Evolutionary conservation across 2,113 vertebrate species (phyloP).

Genomic region (Rostratula benghalensis): DNA sequence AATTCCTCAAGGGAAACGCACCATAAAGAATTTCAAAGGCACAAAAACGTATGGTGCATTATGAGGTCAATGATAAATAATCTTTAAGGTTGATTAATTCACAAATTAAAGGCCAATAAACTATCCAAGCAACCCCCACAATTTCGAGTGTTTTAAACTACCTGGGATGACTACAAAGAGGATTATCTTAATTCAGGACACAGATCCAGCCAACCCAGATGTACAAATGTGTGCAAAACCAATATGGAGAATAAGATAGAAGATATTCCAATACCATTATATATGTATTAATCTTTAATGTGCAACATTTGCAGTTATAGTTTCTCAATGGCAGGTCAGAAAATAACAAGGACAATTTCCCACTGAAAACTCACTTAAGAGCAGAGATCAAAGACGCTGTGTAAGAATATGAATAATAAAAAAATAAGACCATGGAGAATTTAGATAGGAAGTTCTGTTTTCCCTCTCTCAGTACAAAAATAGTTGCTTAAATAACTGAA

Average conservation of each 20-base stretch:
- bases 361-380: not conserved
- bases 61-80: not conserved
- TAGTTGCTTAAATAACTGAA: not conserved
- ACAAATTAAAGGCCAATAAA: not conserved
- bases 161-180: not conserved
- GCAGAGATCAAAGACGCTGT: not conserved
- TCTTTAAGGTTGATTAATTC: not conserved
- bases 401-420: not conserved
- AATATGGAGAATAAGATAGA: not conserved
- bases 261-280: not conserved
- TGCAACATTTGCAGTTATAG: not conserved
- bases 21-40: not conserved
- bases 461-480: not conserved
- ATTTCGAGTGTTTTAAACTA: not conserved
- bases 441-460: not conserved
- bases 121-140: not conserved
- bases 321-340: not conserved
- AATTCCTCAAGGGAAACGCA: not conserved
- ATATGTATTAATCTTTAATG: not conserved
- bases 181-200: not conserved
- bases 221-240: not conserved
- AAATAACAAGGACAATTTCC: not conserved
- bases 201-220: not conserved
- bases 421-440: not conserved
- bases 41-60: not conserved